These are phyloP conservation scores for Fragum sueziense DNA, from an alignment of 2,888 invertebrate genomes.

Conservation along the genomic window DNA sequence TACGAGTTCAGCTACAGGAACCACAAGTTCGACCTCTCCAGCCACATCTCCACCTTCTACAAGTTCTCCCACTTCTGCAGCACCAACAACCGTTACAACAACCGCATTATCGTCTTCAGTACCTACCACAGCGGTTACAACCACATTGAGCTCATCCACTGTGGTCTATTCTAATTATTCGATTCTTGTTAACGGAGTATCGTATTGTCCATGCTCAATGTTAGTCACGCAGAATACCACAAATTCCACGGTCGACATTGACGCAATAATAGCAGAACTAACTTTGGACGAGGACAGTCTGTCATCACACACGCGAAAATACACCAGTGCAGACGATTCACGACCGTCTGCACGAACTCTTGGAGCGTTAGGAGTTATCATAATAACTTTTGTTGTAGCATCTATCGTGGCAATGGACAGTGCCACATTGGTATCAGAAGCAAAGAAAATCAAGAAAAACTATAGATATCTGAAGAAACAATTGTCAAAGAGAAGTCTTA, in stretches of 20 bases:
- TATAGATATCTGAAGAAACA: conserved; percentile 36
- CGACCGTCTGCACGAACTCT: conserved; percentile 41
- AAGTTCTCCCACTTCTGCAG: conserved; percentile 2
- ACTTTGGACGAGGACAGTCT: conserved; percentile 34
- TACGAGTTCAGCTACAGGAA: neutral
- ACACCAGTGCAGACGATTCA: conserved; percentile 41
- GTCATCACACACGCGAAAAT: conserved; percentile 42
- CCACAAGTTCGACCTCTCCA: neutral
- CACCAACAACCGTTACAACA: conserved; percentile 12
- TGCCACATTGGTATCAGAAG: conserved; percentile 30
- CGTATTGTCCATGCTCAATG: conserved; percentile 39
- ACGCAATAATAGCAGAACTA: conserved; percentile 33
- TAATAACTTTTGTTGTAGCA: conserved; percentile 18
- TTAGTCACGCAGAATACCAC: neutral
- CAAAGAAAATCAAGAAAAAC: conserved; percentile 28
- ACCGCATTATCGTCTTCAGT: conserved; percentile 16
- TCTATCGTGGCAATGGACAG: conserved; percentile 41
- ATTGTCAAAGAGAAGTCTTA: conserved; percentile 28
- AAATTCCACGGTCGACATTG: conserved; percentile 25
- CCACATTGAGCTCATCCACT: neutral
- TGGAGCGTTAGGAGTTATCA: conserved; percentile 36
- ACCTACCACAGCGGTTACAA: conserved; percentile 10
- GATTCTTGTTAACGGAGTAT: conserved; percentile 29
- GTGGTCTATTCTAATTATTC: conserved; percentile 2
- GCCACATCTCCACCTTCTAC: conserved; percentile 15